phyloP scores from a whole-genome alignment of 2,888 invertebrate species.

The Mesorhabditis sp. region DNA sequence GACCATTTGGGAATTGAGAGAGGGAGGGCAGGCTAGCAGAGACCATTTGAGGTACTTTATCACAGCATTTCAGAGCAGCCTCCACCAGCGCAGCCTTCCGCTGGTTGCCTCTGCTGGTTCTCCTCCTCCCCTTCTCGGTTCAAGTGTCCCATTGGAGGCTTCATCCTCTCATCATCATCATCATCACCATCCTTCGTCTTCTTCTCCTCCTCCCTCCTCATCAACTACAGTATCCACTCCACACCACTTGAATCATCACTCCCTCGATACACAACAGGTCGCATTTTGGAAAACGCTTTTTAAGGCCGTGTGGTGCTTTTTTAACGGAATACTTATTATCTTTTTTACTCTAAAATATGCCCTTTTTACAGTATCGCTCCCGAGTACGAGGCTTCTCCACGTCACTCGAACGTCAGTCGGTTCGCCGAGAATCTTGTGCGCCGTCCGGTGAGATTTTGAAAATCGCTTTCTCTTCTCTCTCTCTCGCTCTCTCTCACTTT shows the following conservation, averaged over 20 bases:
- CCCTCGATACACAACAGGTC: slow-evolving; percentile 1
- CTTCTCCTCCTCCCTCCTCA: slow-evolving; percentile 21
- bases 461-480: slow-evolving; percentile 17
- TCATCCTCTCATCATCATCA: too few relatives aligned
- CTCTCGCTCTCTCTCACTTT: slow-evolving; percentile 24
- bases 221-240: too few relatives aligned
- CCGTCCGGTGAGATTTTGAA: neutral
- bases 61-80: slow-evolving; percentile 13
- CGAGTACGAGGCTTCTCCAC: neutral
- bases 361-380: neutral
- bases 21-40: neutral
- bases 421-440: neutral
- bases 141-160: slow-evolving; percentile 16
- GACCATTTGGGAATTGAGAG: neutral
- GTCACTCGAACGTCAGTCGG: neutral
- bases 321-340: too few relatives aligned
- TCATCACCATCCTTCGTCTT: slow-evolving; percentile 13
- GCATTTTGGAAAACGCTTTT: neutral
- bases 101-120: neutral
- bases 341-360: neutral
- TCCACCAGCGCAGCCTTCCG: slow-evolving; percentile 14
- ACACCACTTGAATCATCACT: neutral
- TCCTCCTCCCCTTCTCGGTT: slow-evolving; percentile 20
- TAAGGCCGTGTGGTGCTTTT: neutral
- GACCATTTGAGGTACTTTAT: too few relatives aligned